phyloP scores from a whole-genome alignment of 2,888 invertebrate species.

The Heliconius charithonia region DNA sequence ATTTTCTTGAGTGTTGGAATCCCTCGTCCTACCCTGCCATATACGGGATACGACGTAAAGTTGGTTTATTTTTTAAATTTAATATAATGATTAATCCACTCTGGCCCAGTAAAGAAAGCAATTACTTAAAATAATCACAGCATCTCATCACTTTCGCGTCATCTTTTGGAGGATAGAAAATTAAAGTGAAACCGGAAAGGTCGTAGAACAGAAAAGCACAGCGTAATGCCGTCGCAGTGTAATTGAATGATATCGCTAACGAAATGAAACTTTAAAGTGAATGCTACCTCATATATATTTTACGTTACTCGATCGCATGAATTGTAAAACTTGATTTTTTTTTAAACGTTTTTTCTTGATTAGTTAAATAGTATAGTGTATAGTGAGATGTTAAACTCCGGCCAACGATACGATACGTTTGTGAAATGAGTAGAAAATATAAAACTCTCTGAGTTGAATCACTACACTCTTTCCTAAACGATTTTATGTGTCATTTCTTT shows the following conservation, averaged over 20 bases:
- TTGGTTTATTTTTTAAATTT: not conserved
- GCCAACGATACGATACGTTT: too few relatives aligned
- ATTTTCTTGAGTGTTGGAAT: too few relatives aligned
- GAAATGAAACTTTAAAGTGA: constrained; percentile 69
- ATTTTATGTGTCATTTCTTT: too few relatives aligned
- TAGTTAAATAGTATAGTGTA: too few relatives aligned
- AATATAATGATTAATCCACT: not conserved
- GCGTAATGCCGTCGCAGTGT: constrained; percentile 56
- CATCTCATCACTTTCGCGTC: constrained; percentile 10
- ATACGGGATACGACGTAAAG: too few relatives aligned
- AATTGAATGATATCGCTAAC: constrained; percentile 80
- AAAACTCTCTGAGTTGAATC: not conserved
- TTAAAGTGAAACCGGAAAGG: constrained; percentile 39
- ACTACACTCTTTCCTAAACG: not conserved
- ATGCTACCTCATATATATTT: constrained; percentile 7
- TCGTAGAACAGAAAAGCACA: constrained; percentile 40
- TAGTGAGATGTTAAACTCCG: not conserved
- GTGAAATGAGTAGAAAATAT: not conserved
- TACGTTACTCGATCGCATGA: constrained; percentile 11
- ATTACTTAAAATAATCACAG: constrained; percentile 23
- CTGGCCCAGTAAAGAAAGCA: not conserved
- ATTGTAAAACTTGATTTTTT: too few relatives aligned
- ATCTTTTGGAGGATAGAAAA: constrained; percentile 32
- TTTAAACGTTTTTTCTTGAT: not conserved
- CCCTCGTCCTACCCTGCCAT: too few relatives aligned